A percentile compares a stretch with the other conserved stretches of the same genome.
Evolutionary conservation across 1,140 invertebrate genomes (phyloP).

Genomic region (Diploscapter pachys): DNA sequence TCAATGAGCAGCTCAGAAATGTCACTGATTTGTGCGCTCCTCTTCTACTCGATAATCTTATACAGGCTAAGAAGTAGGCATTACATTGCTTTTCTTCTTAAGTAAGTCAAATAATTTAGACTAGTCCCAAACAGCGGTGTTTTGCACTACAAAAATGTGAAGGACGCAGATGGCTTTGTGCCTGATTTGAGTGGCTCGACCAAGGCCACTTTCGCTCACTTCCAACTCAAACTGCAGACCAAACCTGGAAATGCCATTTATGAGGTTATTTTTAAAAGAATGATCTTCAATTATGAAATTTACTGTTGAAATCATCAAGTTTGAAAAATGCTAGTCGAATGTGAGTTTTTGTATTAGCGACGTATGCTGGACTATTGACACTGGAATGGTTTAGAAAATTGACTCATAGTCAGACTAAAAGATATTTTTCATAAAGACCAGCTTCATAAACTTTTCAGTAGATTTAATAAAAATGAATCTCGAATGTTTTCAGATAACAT

Average conservation of each 20-base stretch:
- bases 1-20: conserved; percentile 68
- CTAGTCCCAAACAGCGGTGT: conserved; percentile 65
- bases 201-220: conserved; percentile 66
- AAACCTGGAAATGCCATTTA: conserved; percentile 74
- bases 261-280: conserved; percentile 64
- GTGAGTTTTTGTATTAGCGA: too few relatives aligned
- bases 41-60: conserved; percentile 66
- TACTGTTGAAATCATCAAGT: too few relatives aligned
- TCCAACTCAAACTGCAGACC: conserved; percentile 75
- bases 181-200: conserved; percentile 72
- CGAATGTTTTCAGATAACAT: conserved; percentile 59
- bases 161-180: conserved; percentile 76
- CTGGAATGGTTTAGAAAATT: too few relatives aligned
- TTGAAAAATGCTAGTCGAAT: too few relatives aligned
- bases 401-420: too few relatives aligned
- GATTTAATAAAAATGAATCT: neutral
- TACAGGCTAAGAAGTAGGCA: conserved; percentile 69
- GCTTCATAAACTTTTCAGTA: neutral
- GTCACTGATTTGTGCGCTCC: conserved; percentile 68
- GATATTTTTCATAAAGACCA: too few relatives aligned
- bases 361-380: too few relatives aligned
- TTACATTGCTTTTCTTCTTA: neutral
- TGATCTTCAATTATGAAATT: too few relatives aligned
- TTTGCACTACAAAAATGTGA: conserved; percentile 72
- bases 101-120: conserved; percentile 41